A percentile compares a stretch with the other conserved stretches of the same genome.
Evolutionary conservation across 2,113 vertebrate genomes (phyloP).

Genomic region (Pseudois nayaur): DNA sequence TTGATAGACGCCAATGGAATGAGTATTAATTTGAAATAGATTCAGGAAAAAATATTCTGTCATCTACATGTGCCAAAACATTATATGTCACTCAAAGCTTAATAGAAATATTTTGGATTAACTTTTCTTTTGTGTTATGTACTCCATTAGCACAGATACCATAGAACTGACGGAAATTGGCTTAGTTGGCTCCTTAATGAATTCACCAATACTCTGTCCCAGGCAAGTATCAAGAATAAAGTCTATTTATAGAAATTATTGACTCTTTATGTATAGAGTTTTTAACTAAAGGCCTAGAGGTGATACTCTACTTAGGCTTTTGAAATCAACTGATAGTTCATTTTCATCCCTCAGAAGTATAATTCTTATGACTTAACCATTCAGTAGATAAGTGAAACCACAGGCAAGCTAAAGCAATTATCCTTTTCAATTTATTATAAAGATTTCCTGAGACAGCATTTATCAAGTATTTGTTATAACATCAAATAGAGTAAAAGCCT

Average conservation of each 20-base stretch:
- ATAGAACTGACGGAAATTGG: background rate
- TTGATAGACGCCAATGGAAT: background rate
- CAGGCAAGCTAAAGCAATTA: background rate
- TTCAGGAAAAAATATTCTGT: background rate
- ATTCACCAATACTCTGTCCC: background rate
- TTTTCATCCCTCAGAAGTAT: conserved; percentile 47
- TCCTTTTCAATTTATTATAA: conserved; percentile 42
- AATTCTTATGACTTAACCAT: conserved; percentile 18
- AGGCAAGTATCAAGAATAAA: background rate
- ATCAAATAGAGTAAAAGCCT: background rate
- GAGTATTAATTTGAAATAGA: background rate
- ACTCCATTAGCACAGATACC: background rate
- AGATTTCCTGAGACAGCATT: background rate
- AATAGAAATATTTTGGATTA: background rate
- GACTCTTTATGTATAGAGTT: background rate
- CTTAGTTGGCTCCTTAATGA: background rate
- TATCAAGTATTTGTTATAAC: background rate
- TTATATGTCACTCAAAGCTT: background rate
- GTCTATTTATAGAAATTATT: background rate
- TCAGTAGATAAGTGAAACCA: conserved; percentile 11
- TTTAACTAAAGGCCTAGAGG: background rate
- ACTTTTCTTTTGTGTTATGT: background rate
- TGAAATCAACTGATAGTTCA: conserved; percentile 42
- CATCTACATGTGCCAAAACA: background rate
- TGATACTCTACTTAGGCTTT: background rate